phyloP scores from a whole-genome alignment of 2,113 vertebrate genomes.

The Vanacampus margaritifer region DNA sequence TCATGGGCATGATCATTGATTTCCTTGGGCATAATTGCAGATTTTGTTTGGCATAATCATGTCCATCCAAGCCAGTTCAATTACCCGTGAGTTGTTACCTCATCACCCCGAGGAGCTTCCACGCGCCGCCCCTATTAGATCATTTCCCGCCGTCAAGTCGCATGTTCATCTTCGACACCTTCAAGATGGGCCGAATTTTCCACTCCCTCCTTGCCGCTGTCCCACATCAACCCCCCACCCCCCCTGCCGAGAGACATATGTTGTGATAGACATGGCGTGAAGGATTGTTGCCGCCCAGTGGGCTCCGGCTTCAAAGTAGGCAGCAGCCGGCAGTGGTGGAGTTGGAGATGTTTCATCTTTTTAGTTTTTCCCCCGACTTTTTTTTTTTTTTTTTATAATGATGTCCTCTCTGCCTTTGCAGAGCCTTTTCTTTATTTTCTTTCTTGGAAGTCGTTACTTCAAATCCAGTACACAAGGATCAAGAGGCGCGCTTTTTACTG shows the following conservation, averaged over 20 bases:
- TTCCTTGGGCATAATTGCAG: too few species aligned
- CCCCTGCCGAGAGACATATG: conserved; percentile 23
- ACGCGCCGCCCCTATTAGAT: background rate
- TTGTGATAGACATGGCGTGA: conserved; percentile 45
- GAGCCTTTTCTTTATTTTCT: conserved; percentile 2
- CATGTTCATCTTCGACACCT: conserved; percentile 40
- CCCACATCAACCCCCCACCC: too few species aligned
- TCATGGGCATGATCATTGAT: too few species aligned
- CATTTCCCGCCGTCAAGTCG: conserved; percentile 5
- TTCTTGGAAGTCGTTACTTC: conserved; percentile 20
- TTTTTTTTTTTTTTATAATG: conserved; percentile 50
- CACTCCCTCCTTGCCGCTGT: conserved; percentile 33
- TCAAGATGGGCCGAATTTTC: background rate
- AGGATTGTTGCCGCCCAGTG: conserved; percentile 37
- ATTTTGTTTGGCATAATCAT: too few species aligned
- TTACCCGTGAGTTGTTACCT: too few species aligned
- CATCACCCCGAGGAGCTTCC: background rate
- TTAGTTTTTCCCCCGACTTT: conserved; percentile 19
- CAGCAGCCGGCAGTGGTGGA: conserved; percentile 10
- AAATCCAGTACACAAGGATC: conserved; percentile 25
- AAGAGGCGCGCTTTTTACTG: conserved; percentile 12
- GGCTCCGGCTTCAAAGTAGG: conserved; percentile 43
- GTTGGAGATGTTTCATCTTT: conserved; percentile 37
- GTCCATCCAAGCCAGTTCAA: too few species aligned
- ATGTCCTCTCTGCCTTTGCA: conserved; percentile 36